These are phyloP conservation scores for Lordiphosa andalusiaca DNA, from an alignment of 2,888 invertebrate species.

Conservation along the genomic window DNA sequence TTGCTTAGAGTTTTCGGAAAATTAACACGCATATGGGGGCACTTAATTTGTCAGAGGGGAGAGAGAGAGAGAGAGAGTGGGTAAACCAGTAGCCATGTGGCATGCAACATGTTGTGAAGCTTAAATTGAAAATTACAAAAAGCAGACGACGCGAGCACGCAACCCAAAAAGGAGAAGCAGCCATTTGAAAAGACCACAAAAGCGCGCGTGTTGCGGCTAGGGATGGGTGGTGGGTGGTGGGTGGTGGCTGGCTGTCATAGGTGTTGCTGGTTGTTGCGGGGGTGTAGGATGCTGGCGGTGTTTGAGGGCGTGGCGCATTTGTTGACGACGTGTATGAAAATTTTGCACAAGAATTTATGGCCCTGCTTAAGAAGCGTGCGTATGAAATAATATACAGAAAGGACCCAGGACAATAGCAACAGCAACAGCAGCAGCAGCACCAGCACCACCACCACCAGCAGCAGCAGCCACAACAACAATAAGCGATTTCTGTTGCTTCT, in stretches of 20 bases:
- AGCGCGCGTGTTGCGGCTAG: conserved; percentile 33
- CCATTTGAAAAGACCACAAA: conserved; percentile 28
- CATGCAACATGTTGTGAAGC: conserved; percentile 68
- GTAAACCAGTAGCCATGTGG: conserved; percentile 33
- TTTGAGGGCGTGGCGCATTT: conserved; percentile 24
- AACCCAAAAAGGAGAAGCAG: conserved; percentile 15
- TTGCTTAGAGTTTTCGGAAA: conserved; percentile 46
- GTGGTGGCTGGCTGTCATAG: background rate
- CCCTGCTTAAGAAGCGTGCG: conserved; percentile 69
- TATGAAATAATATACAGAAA: conserved; percentile 68
- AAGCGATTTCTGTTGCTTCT: conserved; percentile 18
- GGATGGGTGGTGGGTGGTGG: background rate
- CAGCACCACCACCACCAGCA: too few relatives aligned
- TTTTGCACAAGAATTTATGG: conserved; percentile 62
- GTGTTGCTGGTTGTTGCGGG: background rate
- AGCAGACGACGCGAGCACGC: conserved; percentile 44
- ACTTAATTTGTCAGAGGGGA: conserved; percentile 63
- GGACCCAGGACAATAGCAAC: conserved; percentile 23
- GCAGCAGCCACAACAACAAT: background rate
- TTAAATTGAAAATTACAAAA: conserved; percentile 69
- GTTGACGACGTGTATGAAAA: conserved; percentile 66
- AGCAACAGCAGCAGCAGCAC: conserved; percentile 7
- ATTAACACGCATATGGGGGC: conserved; percentile 65
- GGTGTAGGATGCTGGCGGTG: background rate
- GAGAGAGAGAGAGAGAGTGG: conserved; percentile 6